These are phyloP conservation scores for Pachypanchax playfairii DNA, from an alignment of 2,113 vertebrate species.

Conservation along the genomic window DNA sequence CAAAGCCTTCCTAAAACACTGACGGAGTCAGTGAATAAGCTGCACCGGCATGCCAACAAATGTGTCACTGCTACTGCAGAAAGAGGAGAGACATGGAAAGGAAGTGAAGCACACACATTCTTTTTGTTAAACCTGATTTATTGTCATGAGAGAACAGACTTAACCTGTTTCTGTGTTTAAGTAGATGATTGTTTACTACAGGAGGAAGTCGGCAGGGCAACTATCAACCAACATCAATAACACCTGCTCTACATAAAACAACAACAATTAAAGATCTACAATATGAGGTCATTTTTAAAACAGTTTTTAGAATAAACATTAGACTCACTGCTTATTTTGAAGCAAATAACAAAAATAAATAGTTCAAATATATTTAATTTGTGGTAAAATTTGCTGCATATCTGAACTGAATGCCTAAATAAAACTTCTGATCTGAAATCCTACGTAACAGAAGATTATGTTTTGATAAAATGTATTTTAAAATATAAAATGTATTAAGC, in stretches of 20 bases:
- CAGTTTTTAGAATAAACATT: no score
- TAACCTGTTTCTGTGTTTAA: constrained; percentile 28
- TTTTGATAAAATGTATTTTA: no score
- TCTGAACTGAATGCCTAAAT: no score
- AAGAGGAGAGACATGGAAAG: not conserved
- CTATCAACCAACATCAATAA: constrained; percentile 74
- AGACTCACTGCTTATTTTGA: no score
- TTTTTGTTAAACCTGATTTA: constrained; percentile 51
- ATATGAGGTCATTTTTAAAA: constrained; percentile 8
- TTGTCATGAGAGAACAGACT: constrained; percentile 70
- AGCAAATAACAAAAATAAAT: no score
- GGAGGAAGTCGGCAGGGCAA: constrained; percentile 66
- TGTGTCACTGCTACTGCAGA: constrained; percentile 29
- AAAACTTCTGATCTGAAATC: no score
- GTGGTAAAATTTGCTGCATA: no score
- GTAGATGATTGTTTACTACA: constrained; percentile 77
- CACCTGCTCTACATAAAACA: constrained; percentile 68
- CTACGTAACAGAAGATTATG: no score
- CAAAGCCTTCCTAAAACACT: constrained; percentile 65
- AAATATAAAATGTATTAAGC: no score
- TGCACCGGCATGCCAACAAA: constrained; percentile 29
- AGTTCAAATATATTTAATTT: no score
- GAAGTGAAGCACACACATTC: constrained; percentile 31
- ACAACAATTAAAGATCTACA: constrained; percentile 1
- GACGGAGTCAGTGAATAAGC: constrained; percentile 45